These are phyloP conservation scores for Pseudomyrmex pallidus DNA, from an alignment of 1,140 invertebrate species.

Conservation along the genomic window DNA sequence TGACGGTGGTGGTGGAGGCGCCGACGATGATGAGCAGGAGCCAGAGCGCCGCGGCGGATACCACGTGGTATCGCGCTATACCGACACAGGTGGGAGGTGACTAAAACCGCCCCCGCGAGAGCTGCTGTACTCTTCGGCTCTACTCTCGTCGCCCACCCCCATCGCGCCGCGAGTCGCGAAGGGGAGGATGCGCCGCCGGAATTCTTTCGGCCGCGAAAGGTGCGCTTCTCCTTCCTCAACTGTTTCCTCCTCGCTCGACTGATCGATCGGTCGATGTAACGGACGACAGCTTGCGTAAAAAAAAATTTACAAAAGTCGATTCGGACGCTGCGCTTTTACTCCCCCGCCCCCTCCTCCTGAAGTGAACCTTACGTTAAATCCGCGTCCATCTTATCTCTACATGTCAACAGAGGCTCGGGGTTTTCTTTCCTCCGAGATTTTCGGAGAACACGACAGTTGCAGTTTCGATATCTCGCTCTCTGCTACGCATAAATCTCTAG, in stretches of 20 bases:
- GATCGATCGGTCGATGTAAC: slow-evolving; percentile 11
- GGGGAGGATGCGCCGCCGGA: slow-evolving; percentile 9
- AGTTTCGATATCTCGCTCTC: too few relatives aligned
- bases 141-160: slow-evolving; percentile 60
- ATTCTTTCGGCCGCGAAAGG: not conserved
- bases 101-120: slow-evolving; percentile 79
- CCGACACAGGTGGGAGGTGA: slow-evolving; percentile 84
- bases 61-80: slow-evolving; percentile 80
- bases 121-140: slow-evolving; percentile 57
- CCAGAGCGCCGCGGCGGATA: slow-evolving; percentile 68
- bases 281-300: not conserved
- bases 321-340: not conserved
- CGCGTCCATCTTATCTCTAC: too few relatives aligned
- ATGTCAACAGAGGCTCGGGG: too few relatives aligned
- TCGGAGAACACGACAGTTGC: too few relatives aligned
- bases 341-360: too few relatives aligned
- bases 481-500: too few relatives aligned
- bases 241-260: not conserved
- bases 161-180: slow-evolving; percentile 34
- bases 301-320: not conserved
- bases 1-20: slow-evolving; percentile 53
- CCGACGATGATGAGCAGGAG: slow-evolving; percentile 62
- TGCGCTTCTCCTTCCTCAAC: not conserved
- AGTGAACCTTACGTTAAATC: not conserved
- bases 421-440: too few relatives aligned